phyloP scores from a whole-genome alignment of 2,888 invertebrate genomes.

The Metalampra italica region DNA sequence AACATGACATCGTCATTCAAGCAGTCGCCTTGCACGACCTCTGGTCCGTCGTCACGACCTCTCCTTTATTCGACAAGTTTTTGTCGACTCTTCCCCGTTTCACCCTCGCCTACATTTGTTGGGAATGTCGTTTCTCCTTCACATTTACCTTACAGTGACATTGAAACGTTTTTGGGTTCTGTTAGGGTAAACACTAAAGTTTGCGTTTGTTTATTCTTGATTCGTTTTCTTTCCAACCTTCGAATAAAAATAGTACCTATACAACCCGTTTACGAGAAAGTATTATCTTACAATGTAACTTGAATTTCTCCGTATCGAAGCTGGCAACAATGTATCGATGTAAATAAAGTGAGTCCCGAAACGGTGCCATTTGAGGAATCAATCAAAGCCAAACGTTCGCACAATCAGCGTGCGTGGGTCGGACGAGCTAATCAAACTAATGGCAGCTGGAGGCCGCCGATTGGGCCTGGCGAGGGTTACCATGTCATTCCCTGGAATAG shows the following conservation, averaged over 20 bases:
- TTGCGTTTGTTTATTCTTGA: slow-evolving; percentile 8
- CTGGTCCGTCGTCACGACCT: slow-evolving; percentile 48
- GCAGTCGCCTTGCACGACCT: slow-evolving; percentile 40
- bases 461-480: slow-evolving; percentile 10
- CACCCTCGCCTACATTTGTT: slow-evolving; percentile 48
- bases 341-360: slow-evolving; percentile 39
- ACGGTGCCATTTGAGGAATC: slow-evolving; percentile 62
- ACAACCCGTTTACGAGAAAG: no score
- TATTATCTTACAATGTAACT: neutral
- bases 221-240: neutral
- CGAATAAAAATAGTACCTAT: neutral
- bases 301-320: slow-evolving; percentile 3
- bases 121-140: slow-evolving; percentile 42
- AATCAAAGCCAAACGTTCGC: slow-evolving; percentile 65
- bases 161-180: slow-evolving; percentile 43
- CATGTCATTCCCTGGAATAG: slow-evolving; percentile 1
- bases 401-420: slow-evolving; percentile 65
- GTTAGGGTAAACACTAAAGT: slow-evolving; percentile 37
- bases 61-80: slow-evolving; percentile 58
- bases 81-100: slow-evolving; percentile 52
- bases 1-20: slow-evolving; percentile 69
- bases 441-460: slow-evolving; percentile 45
- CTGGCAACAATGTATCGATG: slow-evolving; percentile 23
- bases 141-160: slow-evolving; percentile 54
- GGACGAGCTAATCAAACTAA: slow-evolving; percentile 73